phyloP scores from a whole-genome alignment of 1,140 invertebrate genomes.

The Brachionus manjavacas region DNA sequence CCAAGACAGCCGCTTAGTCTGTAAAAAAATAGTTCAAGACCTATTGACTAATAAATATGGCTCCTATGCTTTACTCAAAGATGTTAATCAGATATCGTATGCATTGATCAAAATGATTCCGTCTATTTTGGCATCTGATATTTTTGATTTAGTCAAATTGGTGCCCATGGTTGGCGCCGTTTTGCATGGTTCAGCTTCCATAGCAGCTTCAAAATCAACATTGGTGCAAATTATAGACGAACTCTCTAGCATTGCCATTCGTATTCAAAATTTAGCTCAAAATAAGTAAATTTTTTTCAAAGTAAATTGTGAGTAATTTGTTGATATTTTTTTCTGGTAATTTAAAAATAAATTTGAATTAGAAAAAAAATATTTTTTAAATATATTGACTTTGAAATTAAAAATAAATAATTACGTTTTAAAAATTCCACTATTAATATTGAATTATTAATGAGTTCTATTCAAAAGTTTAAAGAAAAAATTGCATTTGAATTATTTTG shows the following conservation, averaged over 20 bases:
- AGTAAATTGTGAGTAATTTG: background rate
- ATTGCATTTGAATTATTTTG: no score
- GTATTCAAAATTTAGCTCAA: slow-evolving; percentile 1
- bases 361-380: no score
- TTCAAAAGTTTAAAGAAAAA: no score
- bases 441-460: no score
- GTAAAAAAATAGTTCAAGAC: background rate
- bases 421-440: no score
- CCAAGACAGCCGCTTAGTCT: background rate
- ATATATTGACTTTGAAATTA: no score
- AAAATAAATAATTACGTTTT: no score
- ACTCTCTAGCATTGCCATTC: background rate
- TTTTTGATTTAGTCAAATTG: background rate
- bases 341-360: no score
- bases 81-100: background rate
- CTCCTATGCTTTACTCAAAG: background rate
- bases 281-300: background rate
- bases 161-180: background rate
- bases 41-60: background rate
- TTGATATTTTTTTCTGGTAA: background rate
- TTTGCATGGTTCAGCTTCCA: background rate
- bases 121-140: background rate
- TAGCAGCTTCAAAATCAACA: background rate
- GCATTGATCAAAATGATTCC: background rate
- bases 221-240: slow-evolving; percentile 1